A percentile compares a stretch with the other conserved stretches of the same genome.
Conservation (phyloP, 2,888 invertebrate genomes). For the Xiphydria camelus region DNA sequence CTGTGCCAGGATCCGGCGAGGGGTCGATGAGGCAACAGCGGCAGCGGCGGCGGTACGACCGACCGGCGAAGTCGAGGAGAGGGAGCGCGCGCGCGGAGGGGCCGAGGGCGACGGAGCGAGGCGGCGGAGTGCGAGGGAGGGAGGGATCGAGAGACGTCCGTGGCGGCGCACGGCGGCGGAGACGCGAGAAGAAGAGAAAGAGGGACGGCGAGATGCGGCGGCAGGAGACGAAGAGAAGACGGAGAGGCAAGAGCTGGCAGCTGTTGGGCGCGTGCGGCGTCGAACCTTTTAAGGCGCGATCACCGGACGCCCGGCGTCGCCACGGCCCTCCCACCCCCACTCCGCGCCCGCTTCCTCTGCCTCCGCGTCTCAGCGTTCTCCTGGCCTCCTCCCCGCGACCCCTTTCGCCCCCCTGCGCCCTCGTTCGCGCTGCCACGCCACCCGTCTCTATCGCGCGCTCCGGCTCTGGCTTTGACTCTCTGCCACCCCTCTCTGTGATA, state of each 20-base stretch:
- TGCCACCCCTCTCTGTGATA: no score
- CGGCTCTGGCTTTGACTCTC: no score
- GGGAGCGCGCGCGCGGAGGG: not conserved
- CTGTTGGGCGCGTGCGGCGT: constrained; percentile 58
- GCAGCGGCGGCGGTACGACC: not conserved
- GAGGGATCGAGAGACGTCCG: no score
- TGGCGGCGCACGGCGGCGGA: constrained; percentile 13
- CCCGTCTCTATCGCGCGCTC: no score
- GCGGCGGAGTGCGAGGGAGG: not conserved
- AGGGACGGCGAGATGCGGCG: constrained; percentile 13
- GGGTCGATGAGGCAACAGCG: not conserved
- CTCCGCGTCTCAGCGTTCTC: no score
- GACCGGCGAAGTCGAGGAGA: not conserved
- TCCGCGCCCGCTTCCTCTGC: constrained; percentile 12
- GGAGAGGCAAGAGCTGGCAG: constrained; percentile 42
- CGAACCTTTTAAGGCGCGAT: constrained; percentile 59
- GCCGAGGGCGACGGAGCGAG: not conserved
- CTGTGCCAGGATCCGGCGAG: constrained; percentile 7
- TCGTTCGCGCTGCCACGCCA: no score
- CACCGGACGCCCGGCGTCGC: constrained; percentile 57
- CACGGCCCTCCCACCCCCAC: constrained; percentile 39
- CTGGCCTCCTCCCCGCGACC: no score
- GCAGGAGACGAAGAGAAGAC: constrained; percentile 18
- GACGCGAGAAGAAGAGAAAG: constrained; percentile 16
- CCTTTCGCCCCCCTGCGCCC: no score